phyloP scores from a whole-genome alignment of 2,113 vertebrate genomes.

The Rhodinocichla rosea region DNA sequence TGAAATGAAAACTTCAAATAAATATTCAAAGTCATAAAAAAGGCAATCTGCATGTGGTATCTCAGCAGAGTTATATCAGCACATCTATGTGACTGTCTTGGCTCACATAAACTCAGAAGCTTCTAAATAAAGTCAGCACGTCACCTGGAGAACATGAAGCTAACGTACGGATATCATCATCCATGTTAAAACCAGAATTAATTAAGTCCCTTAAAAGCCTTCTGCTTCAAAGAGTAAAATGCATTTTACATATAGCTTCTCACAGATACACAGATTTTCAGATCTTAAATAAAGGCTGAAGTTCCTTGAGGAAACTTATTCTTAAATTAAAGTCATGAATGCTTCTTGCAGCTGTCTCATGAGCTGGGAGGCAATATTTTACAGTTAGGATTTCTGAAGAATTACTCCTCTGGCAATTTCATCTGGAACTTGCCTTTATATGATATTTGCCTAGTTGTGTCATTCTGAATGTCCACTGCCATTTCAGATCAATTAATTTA shows the following conservation, averaged over 20 bases:
- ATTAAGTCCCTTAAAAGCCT: conserved; percentile 35
- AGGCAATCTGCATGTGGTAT: conserved; percentile 3
- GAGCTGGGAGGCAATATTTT: background rate
- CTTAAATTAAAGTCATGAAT: background rate
- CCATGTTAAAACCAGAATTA: conserved; percentile 41
- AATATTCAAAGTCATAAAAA: conserved; percentile 23
- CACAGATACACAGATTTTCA: conserved; percentile 1
- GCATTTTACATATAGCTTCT: background rate
- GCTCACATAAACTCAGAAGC: background rate
- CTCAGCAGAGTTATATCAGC: background rate
- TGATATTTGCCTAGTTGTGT: background rate
- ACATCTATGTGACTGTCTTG: background rate
- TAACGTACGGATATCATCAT: conserved; percentile 20
- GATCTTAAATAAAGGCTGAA: conserved; percentile 3
- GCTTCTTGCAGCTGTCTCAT: background rate
- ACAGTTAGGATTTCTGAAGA: background rate
- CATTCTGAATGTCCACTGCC: background rate
- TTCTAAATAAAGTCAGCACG: background rate
- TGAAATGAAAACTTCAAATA: conserved; percentile 43
- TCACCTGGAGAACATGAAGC: conserved; percentile 49
- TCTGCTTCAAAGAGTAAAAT: conserved; percentile 26
- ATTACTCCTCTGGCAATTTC: background rate
- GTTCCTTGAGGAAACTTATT: background rate
- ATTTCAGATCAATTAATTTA: background rate
- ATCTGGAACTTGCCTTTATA: background rate